phyloP scores from a whole-genome alignment of 2,888 invertebrate species.

The Cremastinae sp. region DNA sequence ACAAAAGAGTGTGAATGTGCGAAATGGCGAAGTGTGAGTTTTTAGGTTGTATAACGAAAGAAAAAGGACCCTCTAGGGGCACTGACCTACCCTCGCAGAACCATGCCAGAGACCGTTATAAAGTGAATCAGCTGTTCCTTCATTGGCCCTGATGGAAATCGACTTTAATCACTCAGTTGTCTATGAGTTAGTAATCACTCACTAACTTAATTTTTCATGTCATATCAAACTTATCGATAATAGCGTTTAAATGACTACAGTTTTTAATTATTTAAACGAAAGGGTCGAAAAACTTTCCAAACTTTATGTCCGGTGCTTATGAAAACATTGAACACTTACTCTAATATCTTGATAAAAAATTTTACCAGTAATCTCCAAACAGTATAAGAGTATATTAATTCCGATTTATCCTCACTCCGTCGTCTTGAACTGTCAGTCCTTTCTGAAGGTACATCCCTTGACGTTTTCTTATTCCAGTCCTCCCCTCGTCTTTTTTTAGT shows the following conservation, averaged over 20 bases:
- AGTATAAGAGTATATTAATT: neutral
- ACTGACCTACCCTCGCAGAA: conserved; percentile 77
- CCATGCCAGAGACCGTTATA: conserved; percentile 72
- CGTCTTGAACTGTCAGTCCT: conserved; percentile 35
- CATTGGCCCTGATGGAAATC: conserved; percentile 5
- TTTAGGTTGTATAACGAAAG: neutral
- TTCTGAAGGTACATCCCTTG: conserved; percentile 52
- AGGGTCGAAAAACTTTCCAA: too few species aligned
- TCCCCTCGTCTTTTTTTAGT: conserved; percentile 32
- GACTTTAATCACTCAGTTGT: too few species aligned
- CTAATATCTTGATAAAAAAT: too few species aligned
- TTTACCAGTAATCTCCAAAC: too few species aligned
- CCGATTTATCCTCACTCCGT: conserved; percentile 38
- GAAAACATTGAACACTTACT: too few species aligned
- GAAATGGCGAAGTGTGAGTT: too few species aligned
- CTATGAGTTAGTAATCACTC: too few species aligned
- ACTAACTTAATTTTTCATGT: too few species aligned
- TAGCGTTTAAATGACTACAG: too few species aligned
- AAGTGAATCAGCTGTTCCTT: conserved; percentile 72
- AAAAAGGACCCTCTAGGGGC: conserved; percentile 70
- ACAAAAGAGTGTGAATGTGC: neutral
- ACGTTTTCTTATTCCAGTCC: conserved; percentile 23
- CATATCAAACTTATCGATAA: too few species aligned
- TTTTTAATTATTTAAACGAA: too few species aligned
- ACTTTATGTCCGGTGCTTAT: too few species aligned